Evolutionary conservation across 2,797 vertebrate species (phyloP).

Genomic region (Phoebastria nigripes): DNA sequence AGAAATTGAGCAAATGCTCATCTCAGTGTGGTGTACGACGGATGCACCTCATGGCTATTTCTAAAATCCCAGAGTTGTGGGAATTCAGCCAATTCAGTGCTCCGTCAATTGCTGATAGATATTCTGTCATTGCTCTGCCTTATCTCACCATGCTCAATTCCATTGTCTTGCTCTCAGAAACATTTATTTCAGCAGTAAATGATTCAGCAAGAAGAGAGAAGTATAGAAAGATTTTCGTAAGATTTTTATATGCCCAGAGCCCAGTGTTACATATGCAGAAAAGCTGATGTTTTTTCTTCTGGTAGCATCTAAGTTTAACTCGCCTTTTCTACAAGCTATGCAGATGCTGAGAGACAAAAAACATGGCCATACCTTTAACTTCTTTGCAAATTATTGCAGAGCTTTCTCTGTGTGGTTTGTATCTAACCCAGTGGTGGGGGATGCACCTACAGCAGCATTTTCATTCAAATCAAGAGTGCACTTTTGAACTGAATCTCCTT

Average conservation of each 20-base stretch:
- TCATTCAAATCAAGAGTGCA: background rate
- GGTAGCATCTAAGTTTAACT: background rate
- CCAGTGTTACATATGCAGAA: background rate
- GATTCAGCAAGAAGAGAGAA: background rate
- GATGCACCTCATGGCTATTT: background rate
- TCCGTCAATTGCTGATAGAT: background rate
- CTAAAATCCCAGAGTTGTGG: background rate
- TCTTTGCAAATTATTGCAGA: background rate
- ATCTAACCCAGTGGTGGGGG: background rate
- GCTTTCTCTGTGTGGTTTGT: background rate
- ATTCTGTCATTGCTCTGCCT: background rate
- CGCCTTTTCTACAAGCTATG: background rate
- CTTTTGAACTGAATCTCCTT: background rate
- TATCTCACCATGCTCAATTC: background rate
- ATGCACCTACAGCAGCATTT: background rate
- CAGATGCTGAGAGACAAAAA: background rate
- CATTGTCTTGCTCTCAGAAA: background rate
- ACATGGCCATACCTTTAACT: background rate
- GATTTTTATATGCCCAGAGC: background rate
- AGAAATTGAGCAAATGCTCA: background rate
- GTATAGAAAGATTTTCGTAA: background rate
- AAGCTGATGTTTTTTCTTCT: background rate
- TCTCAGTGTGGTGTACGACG: fast-evolving
- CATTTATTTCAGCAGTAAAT: background rate
- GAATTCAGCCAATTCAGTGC: background rate